Conservation (phyloP, 2,113 vertebrate species). For the Centropus bengalensis region DNA sequence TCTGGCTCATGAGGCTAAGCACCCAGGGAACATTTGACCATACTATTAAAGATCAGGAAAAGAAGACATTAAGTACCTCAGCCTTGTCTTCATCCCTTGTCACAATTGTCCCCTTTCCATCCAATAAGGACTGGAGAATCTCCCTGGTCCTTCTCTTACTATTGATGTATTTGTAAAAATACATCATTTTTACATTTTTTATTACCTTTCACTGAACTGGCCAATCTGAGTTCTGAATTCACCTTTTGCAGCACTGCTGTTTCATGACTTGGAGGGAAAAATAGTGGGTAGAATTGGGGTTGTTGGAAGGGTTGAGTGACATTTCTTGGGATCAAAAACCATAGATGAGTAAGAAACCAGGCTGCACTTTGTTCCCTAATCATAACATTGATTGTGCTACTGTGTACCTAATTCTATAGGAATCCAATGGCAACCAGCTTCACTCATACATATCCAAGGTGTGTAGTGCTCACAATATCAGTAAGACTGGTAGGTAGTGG, state of each 20-base stretch:
- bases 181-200: too few species aligned
- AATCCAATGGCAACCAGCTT: neutral
- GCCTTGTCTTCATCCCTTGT: too few species aligned
- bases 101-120: too few species aligned
- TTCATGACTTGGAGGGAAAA: neutral
- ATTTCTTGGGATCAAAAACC: neutral
- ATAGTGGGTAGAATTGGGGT: accelerated
- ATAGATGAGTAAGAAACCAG: neutral
- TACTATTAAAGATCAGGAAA: too few species aligned
- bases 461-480: neutral
- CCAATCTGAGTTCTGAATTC: too few species aligned
- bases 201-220: too few species aligned
- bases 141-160: too few species aligned
- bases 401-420: neutral
- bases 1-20: too few species aligned
- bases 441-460: neutral
- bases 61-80: too few species aligned
- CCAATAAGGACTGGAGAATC: too few species aligned
- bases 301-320: neutral
- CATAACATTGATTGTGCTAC: accelerated
- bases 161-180: too few species aligned
- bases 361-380: neutral
- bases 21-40: too few species aligned
- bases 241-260: neutral
- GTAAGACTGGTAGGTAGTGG: neutral